These are phyloP conservation scores for Euglossa dilemma DNA, from an alignment of 1,140 invertebrate species.

Conservation along the genomic window DNA sequence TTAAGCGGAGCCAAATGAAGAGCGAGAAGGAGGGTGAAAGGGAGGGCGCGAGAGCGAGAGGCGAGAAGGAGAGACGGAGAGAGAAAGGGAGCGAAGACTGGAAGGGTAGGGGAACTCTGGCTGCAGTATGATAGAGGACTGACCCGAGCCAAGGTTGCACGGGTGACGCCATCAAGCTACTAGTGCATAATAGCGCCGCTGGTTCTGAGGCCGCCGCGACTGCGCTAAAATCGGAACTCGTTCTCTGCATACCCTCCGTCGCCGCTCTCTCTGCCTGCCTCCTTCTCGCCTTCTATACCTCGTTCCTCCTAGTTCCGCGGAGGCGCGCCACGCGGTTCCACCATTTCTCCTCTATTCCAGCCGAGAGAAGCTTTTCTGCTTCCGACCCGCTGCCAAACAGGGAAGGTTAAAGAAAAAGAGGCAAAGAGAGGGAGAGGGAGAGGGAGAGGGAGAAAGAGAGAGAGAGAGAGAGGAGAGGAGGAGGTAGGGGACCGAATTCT, in stretches of 20 bases:
- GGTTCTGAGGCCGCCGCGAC: conserved; percentile 73
- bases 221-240: conserved; percentile 71
- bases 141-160: conserved; percentile 82
- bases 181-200: conserved; percentile 81
- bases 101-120: conserved; percentile 68
- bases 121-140: conserved; percentile 82
- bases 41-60: conserved; percentile 29
- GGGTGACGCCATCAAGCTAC: conserved; percentile 81
- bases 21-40: not conserved
- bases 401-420: not conserved
- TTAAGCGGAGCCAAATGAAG: conserved; percentile 49
- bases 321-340: conserved; percentile 53
- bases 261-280: not conserved
- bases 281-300: conserved; percentile 11
- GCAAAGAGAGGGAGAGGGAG: not conserved
- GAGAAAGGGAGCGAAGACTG: conserved; percentile 51
- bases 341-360: conserved; percentile 58
- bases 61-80: not conserved
- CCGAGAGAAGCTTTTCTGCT: conserved; percentile 55
- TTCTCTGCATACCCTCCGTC: conserved; percentile 26
- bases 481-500: conserved; percentile 55
- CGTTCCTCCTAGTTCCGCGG: conserved; percentile 57
- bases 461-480: conserved; percentile 15
- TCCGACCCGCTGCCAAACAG: conserved; percentile 28
- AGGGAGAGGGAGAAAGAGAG: not conserved